Evolutionary conservation across 2,113 vertebrate genomes (phyloP).

Genomic region (Poeciliopsis occidentalis): DNA sequence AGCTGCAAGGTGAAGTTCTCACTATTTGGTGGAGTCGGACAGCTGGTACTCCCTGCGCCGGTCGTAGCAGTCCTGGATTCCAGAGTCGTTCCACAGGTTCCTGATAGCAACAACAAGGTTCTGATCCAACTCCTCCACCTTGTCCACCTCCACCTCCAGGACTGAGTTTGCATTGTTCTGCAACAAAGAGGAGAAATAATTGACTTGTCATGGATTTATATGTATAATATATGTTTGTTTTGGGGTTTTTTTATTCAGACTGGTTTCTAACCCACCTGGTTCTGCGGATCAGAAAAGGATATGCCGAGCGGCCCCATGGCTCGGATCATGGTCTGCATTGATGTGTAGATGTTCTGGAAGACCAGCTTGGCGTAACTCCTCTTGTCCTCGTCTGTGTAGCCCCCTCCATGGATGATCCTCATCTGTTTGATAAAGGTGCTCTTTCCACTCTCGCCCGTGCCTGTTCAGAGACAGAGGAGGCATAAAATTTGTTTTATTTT

Average conservation of each 20-base stretch:
- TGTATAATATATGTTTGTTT: not conserved
- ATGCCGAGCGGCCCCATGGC: slow-evolving; percentile 86
- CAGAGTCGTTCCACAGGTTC: slow-evolving; percentile 83
- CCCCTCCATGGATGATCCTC: slow-evolving; percentile 92
- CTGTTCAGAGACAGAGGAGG: slow-evolving; percentile 55
- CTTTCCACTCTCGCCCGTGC: slow-evolving; percentile 91
- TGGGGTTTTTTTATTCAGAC: too few species aligned
- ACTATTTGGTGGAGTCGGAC: slow-evolving; percentile 88
- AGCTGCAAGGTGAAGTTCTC: slow-evolving; percentile 50
- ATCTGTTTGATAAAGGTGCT: slow-evolving; percentile 94
- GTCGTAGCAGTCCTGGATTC: slow-evolving; percentile 85
- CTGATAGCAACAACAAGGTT: slow-evolving; percentile 78
- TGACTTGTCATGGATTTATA: too few species aligned
- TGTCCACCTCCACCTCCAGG: slow-evolving; percentile 84
- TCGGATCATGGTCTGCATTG: slow-evolving; percentile 88
- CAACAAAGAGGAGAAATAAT: not conserved
- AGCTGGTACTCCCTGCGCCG: slow-evolving; percentile 87
- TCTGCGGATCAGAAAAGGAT: slow-evolving; percentile 77
- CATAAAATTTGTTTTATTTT: too few species aligned
- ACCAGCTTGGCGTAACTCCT: slow-evolving; percentile 87
- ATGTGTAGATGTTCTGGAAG: slow-evolving; percentile 89
- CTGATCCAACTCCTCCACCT: slow-evolving; percentile 74
- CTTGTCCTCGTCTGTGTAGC: slow-evolving; percentile 89
- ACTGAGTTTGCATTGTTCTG: slow-evolving; percentile 79
- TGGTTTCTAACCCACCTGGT: slow-evolving; percentile 76